Conservation (phyloP, 2,113 vertebrate genomes). For the Epinephelus fuscoguttatus region DNA sequence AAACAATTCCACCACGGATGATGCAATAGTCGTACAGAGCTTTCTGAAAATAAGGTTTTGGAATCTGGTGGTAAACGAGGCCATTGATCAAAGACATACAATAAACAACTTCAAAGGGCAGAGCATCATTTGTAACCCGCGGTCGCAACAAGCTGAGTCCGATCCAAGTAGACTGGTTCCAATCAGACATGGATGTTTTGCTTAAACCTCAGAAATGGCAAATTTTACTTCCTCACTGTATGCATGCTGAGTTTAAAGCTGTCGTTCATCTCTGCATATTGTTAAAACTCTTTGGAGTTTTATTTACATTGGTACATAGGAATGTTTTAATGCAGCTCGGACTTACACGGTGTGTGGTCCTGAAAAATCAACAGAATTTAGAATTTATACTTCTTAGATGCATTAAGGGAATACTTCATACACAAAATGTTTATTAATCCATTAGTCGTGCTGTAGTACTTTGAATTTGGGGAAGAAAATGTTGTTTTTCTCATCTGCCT, state of each 20-base stretch:
- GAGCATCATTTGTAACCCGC: conserved; percentile 24
- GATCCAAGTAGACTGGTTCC: conserved; percentile 52
- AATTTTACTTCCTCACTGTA: conserved; percentile 2
- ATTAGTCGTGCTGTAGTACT: too few relatives aligned
- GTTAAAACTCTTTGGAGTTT: neutral
- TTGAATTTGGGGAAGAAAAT: too few relatives aligned
- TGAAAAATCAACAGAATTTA: neutral
- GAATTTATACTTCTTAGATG: neutral
- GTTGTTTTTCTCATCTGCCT: too few relatives aligned
- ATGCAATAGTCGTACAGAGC: neutral
- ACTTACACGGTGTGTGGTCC: too few relatives aligned
- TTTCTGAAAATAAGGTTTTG: conserved; percentile 40
- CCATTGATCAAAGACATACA: conserved; percentile 33
- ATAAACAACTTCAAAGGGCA: conserved; percentile 58
- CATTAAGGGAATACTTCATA: too few relatives aligned
- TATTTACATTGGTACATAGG: neutral
- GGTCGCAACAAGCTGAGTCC: conserved; percentile 24
- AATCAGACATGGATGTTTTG: conserved; percentile 46
- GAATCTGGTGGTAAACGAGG: conserved; percentile 39
- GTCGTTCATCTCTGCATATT: neutral
- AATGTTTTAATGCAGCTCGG: neutral
- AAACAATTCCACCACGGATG: conserved; percentile 3
- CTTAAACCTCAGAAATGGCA: conserved; percentile 42
- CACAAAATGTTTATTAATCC: too few relatives aligned
- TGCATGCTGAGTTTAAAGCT: neutral